Evolutionary conservation across 2,797 vertebrate species (phyloP).

Genomic region (Catamblyrhynchus diadema): DNA sequence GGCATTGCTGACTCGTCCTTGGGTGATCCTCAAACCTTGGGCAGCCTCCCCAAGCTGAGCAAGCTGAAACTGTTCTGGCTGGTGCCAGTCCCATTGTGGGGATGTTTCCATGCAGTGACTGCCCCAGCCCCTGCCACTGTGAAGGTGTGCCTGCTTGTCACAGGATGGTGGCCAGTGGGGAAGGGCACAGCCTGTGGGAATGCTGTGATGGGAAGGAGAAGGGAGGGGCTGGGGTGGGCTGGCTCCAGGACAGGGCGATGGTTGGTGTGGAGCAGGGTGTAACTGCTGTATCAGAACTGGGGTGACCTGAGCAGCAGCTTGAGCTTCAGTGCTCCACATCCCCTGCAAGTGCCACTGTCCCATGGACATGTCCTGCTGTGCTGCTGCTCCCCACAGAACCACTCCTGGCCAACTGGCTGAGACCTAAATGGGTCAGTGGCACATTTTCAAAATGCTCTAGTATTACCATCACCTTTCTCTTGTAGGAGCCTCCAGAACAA

Average conservation of each 20-base stretch:
- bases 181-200: rapidly evolving
- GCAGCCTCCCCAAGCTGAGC: neutral
- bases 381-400: neutral
- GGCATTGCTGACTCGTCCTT: neutral
- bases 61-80: neutral
- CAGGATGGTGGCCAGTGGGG: neutral
- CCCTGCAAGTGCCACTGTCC: neutral
- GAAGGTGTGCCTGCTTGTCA: neutral
- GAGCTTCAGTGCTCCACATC: neutral
- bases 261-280: neutral
- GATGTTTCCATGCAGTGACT: neutral
- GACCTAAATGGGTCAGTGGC: neutral
- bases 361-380: neutral
- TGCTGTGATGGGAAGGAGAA: rapidly evolving
- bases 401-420: neutral
- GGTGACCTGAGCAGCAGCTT: neutral
- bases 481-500: neutral
- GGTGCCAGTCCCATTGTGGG: neutral
- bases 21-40: neutral
- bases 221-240: neutral
- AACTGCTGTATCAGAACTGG: neutral
- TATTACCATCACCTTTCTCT: neutral
- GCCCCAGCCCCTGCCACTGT: neutral
- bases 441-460: neutral
- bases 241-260: neutral